Percentiles rank a stretch among this genome's conserved stretches.
Evolutionary conservation across 2,797 vertebrate genomes (phyloP).

Genomic region (Malurus leucopterus): DNA sequence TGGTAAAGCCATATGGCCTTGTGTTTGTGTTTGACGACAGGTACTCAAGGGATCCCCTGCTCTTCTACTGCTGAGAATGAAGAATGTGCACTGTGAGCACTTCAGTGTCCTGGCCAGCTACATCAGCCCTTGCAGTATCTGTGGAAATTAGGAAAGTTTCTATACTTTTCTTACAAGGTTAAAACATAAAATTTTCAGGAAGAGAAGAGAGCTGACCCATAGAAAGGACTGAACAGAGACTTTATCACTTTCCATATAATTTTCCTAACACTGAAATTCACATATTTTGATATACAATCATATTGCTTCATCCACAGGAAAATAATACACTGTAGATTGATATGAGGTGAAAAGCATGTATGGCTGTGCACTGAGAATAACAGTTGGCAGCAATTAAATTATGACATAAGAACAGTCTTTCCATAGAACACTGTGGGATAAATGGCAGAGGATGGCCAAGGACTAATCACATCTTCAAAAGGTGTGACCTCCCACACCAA

Average conservation of each 20-base stretch:
- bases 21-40: neutral
- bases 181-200: neutral
- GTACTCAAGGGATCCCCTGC: neutral
- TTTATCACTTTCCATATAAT: neutral
- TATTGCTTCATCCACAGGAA: neutral
- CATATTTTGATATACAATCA: neutral
- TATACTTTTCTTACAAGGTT: neutral
- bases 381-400: neutral
- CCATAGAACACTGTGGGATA: neutral
- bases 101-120: neutral
- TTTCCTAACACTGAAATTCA: neutral
- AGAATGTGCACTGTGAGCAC: neutral
- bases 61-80: neutral
- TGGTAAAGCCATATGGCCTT: neutral
- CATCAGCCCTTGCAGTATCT: neutral
- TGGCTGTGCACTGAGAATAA: neutral
- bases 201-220: neutral
- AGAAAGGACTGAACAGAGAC: neutral
- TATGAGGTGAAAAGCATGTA: neutral
- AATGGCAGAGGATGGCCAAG: slow-evolving; percentile 19
- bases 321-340: neutral
- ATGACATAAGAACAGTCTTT: neutral
- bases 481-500: neutral
- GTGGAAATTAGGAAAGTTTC: neutral
- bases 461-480: neutral